Evolutionary conservation across 2,113 vertebrate species (phyloP), one percentile per base, ranked within the genome.

Genomic region (Trematomus loennbergii): DNA sequence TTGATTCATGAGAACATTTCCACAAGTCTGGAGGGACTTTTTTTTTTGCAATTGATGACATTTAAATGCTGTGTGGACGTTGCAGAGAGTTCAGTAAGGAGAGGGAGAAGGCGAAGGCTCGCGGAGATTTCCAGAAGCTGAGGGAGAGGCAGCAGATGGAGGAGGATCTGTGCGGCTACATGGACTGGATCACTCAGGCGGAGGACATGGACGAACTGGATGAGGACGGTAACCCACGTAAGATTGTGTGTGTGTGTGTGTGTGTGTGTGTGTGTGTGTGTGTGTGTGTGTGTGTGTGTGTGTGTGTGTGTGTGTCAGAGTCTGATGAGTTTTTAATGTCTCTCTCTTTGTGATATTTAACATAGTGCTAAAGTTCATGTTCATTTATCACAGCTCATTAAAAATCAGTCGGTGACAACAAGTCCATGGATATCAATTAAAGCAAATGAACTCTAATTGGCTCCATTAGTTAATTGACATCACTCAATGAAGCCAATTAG

Each of bases 101-200:
- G 78, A 89, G 93, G 40, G 93, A 94, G 82, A 94, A 94, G 86
- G 93, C 93, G 0, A 94, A 94, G 50, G 91, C 93, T 55, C 88
- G 93, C 0, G 93, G 93, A 79, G 93, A 94, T 22, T 94, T 94
- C 69, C 93, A 94, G 89, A 94, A 94, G 83, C 84, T 94, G 43
- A 49, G 93, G 15, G 93, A 94, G 89, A 93, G 91, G 82, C 93
- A 94, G 80, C 93, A 94, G 87, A 92, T 94, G 93, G 93, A 94
- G 74, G 93, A 94, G 45, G 93, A 94, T 10, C 88, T 94, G 78
- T 91, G 93, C 5, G 93, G 93, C 0, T 94, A 94, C 88, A 93
- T 94, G 93, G 93, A 94, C 86, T 94, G 93, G 93, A 93, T 94
- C 85, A 93, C 89, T 16, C 93, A 94, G 88, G 93, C 93, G 0